A percentile compares a stretch with the other conserved stretches of the same genome.
phyloP scores from a whole-genome alignment of 2,888 invertebrate species.

The Luperina nickerlii region DNA sequence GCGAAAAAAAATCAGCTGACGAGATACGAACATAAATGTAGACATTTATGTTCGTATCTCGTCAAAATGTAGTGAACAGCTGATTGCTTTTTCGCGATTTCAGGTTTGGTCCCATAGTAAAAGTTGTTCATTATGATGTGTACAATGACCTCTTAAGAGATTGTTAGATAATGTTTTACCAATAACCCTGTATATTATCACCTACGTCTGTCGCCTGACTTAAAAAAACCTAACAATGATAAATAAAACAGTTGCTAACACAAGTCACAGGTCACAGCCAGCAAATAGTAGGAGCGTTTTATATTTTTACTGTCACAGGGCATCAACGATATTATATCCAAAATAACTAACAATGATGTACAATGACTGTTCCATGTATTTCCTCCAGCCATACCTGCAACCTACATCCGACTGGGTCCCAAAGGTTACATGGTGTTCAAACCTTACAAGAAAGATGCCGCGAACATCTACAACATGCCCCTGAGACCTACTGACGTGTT shows the following conservation, averaged over 20 bases:
- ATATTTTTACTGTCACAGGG: too few species aligned
- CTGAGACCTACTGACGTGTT: constrained; percentile 91
- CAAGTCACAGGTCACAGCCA: not conserved
- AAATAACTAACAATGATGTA: not conserved
- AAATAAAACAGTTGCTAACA: not conserved
- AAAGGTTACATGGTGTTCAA: constrained; percentile 56
- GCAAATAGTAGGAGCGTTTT: not conserved
- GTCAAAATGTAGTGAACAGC: too few species aligned
- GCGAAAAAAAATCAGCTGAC: too few species aligned
- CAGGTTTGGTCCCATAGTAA: too few species aligned
- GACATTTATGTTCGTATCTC: too few species aligned
- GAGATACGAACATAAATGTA: too few species aligned
- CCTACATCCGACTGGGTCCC: constrained; percentile 43
- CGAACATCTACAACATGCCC: constrained; percentile 91
- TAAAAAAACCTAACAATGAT: not conserved
- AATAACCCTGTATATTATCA: not conserved
- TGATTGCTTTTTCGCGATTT: too few species aligned
- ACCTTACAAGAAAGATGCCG: constrained; percentile 82
- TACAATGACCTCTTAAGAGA: too few species aligned
- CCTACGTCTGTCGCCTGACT: not conserved
- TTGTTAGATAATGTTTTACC: too few species aligned
- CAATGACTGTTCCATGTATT: not conserved
- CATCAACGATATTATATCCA: not conserved
- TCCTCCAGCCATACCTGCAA: constrained; percentile 12
- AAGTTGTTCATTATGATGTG: too few species aligned